Percentiles rank a stretch among this genome's conserved stretches.
phyloP scores from a whole-genome alignment of 2,888 invertebrate genomes.

The Tipula vernalis region DNA sequence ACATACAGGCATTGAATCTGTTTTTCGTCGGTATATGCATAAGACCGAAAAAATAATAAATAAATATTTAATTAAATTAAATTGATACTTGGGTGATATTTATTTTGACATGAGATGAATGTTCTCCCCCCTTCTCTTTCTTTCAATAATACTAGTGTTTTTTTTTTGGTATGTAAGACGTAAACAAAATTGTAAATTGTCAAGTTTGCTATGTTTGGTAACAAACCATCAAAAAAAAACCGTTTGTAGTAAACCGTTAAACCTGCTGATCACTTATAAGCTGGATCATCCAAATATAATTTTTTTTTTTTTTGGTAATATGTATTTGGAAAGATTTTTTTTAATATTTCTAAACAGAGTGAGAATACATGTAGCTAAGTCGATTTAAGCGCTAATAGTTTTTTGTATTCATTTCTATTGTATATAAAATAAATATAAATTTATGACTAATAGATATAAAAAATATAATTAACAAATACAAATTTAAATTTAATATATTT shows the following conservation, averaged over 20 bases:
- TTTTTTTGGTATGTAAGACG: neutral
- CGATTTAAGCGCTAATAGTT: neutral
- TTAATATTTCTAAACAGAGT: neutral
- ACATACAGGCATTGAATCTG: neutral
- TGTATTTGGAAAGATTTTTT: neutral
- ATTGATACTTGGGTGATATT: conserved; percentile 4
- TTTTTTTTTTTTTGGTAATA: neutral
- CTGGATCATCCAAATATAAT: neutral
- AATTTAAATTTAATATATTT: neutral
- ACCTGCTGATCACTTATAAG: neutral
- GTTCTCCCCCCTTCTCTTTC: neutral
- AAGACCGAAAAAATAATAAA: neutral
- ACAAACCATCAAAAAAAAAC: neutral
- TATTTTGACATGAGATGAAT: neutral
- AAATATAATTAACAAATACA: neutral
- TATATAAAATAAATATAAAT: neutral
- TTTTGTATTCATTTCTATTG: neutral
- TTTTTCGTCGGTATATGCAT: neutral
- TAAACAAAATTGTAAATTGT: neutral
- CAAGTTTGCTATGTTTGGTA: neutral
- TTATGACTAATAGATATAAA: neutral
- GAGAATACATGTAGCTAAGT: neutral
- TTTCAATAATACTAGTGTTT: neutral
- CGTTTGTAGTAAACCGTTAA: neutral
- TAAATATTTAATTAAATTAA: neutral